A percentile compares a stretch with the other conserved stretches of the same genome.
Conservation (phyloP, 1,140 invertebrate genomes). For the Cyrtorhinus lividipennis region DNA sequence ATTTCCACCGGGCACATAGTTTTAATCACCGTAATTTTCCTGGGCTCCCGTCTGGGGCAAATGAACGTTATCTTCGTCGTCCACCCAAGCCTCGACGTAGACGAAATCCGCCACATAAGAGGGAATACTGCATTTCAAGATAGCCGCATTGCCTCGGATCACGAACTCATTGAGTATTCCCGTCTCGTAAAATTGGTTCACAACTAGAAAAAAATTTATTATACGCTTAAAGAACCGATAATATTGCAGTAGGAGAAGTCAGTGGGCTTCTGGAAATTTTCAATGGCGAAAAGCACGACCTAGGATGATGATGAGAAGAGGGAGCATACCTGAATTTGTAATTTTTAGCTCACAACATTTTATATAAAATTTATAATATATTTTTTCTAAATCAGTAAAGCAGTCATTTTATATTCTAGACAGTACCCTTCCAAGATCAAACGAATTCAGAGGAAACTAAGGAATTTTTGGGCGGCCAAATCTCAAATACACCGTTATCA, state of each 20-base stretch:
- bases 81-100: constrained; percentile 73
- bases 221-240: background rate
- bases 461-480: too few species aligned
- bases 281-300: too few species aligned
- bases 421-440: too few species aligned
- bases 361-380: too few species aligned
- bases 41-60: background rate
- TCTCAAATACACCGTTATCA: too few species aligned
- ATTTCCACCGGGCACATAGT: too few species aligned
- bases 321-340: too few species aligned
- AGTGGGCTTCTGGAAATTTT: background rate
- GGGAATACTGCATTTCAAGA: constrained; percentile 81
- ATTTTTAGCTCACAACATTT: too few species aligned
- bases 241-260: background rate
- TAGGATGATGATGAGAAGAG: background rate
- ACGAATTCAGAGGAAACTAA: too few species aligned
- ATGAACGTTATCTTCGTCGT: constrained; percentile 44
- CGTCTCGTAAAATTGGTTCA: constrained; percentile 78
- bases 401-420: too few species aligned
- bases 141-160: constrained; percentile 63
- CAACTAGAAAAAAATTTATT: constrained; percentile 53
- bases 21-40: constrained; percentile 6
- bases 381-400: too few species aligned
- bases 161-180: constrained; percentile 55
- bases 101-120: constrained; percentile 88